Conservation (phyloP, 2,888 invertebrate genomes). For the Melipona beecheii region DNA sequence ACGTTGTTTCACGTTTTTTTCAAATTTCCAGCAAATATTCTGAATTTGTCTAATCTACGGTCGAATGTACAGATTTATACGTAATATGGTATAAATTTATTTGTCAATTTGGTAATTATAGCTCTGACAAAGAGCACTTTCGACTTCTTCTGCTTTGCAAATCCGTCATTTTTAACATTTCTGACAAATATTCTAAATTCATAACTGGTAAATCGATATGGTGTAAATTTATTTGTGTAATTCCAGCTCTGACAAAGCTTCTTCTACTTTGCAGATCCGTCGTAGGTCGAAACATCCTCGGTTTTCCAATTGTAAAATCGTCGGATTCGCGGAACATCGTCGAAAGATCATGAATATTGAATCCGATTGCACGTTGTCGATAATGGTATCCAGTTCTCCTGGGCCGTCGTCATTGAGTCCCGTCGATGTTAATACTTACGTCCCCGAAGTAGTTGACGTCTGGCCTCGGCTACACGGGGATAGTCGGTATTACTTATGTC, state of each 20-base stretch:
- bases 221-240: too few species aligned
- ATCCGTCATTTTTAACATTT: background rate
- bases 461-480: background rate
- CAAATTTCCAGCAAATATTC: too few species aligned
- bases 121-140: too few species aligned
- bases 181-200: too few species aligned
- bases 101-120: too few species aligned
- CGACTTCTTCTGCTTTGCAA: background rate
- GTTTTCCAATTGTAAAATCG: background rate
- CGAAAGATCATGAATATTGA: constrained; percentile 11
- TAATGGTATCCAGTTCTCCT: constrained; percentile 19
- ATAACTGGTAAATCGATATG: too few species aligned
- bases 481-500: constrained; percentile 24
- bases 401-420: constrained; percentile 9
- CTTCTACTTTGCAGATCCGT: background rate
- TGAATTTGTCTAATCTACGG: too few species aligned
- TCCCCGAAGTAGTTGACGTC: constrained; percentile 13
- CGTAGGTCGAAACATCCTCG: too few species aligned
- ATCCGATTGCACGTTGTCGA: background rate
- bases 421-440: constrained; percentile 16
- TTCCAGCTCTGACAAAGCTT: background rate
- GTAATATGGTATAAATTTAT: too few species aligned
- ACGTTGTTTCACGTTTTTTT: too few species aligned
- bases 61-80: too few species aligned
- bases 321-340: background rate